These are phyloP conservation scores for Porites rus DNA, from an alignment of 92 coral and sea anemone genomes.

Conservation along the genomic window DNA sequence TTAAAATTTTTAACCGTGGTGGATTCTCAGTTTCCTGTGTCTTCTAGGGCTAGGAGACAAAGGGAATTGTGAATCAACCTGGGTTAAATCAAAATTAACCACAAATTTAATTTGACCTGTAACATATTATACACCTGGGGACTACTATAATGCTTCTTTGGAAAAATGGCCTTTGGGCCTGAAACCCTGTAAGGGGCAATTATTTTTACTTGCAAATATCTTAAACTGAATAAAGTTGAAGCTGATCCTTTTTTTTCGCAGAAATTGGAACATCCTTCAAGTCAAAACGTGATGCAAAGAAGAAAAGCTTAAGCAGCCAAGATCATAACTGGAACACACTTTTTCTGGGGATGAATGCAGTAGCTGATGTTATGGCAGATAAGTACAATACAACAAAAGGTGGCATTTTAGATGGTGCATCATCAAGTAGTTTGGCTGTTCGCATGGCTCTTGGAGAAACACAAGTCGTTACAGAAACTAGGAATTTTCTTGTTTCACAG, in stretches of 20 bases:
- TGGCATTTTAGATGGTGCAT: slow-evolving; percentile 85
- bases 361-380: slow-evolving; percentile 98
- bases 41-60: too few relatives aligned
- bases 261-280: slow-evolving; percentile 71
- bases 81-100: too few relatives aligned
- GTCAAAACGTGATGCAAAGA: slow-evolving; percentile 81
- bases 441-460: slow-evolving; percentile 99
- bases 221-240: too few relatives aligned
- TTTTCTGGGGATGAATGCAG: slow-evolving; percentile 94
- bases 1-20: too few relatives aligned
- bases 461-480: slow-evolving; percentile 97
- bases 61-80: too few relatives aligned
- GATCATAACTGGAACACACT: slow-evolving; percentile 97
- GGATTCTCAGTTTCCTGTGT: too few relatives aligned
- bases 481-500: slow-evolving; percentile 84
- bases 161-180: too few relatives aligned
- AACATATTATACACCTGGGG: too few relatives aligned
- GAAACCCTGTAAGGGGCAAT: too few relatives aligned
- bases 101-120: too few relatives aligned
- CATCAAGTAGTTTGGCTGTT: slow-evolving; percentile 92
- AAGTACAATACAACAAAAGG: slow-evolving; percentile 93
- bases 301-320: slow-evolving; percentile 80
- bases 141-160: too few relatives aligned
- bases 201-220: too few relatives aligned
- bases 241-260: not conserved